Evolutionary conservation across 2,113 vertebrate species (phyloP), one percentile per base, ranked within the genome.

Genomic region (Brachirus orientalis): DNA sequence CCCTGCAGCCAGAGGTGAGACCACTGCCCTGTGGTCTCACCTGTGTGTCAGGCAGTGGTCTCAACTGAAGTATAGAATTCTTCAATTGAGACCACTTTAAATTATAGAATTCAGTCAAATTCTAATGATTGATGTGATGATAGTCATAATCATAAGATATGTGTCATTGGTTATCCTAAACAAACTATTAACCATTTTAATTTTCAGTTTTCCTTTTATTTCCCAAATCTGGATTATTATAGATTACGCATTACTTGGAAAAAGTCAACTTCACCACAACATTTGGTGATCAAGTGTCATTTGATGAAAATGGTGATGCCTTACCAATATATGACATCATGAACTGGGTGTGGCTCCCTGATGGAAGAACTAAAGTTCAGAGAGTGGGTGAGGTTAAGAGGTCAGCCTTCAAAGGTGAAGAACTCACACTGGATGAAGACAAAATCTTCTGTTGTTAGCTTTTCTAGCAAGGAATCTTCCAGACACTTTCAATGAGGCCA

Each of bases 241-340:
- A 92, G 91, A 54, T 93, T 59, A 43, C 89, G 10, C 52, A 89
- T 75, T 93, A 91, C 45, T 62, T 91, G 54, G 60, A 89, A 69
- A 84, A 47, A 5, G 85, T 92, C 8, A 90, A 87, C 47, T 92
- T 92, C 57, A 92, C 85, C n/a, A 91, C 91, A 57, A 11, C 72
- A 1, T 89, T 80, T 63, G 91, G 89, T 20, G 91, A 93, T 62
- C 68, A 72, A 20, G 85, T 92, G n/a, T 88, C 85, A 10, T 92
- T 93, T 79, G 87, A 91, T 51, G 58, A 88, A 10, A 91, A 93
- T 41, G 92, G 92, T 2, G 86, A 93, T 74, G 88, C 76, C 10
- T 45, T 90, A 58, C 86, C 89, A 44, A 88, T 90, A 7, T 92
- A 92, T 59, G 92, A 92, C 54, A 59, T 93, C 18, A 74, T 93